Evolutionary conservation across 2,113 vertebrate genomes (phyloP).

Genomic region (Thymallus thymallus): DNA sequence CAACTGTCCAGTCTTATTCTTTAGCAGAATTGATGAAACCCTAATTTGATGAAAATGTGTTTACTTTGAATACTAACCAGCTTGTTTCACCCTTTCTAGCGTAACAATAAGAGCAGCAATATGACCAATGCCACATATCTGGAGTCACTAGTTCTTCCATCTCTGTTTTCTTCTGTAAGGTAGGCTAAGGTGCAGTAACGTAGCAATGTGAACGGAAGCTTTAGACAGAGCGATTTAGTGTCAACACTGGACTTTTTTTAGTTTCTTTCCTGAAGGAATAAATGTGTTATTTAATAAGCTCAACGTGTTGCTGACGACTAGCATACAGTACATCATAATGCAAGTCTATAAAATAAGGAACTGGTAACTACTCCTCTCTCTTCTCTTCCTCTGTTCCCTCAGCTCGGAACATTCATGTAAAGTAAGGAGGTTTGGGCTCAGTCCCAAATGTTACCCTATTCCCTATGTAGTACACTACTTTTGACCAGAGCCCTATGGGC

Average conservation of each 20-base stretch:
- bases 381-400: slow-evolving; percentile 7
- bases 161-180: no score
- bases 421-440: no score
- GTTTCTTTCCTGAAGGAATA: slow-evolving; percentile 26
- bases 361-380: slow-evolving; percentile 25
- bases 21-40: neutral
- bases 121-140: no score
- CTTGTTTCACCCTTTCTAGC: neutral
- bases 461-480: no score
- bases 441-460: no score
- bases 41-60: neutral
- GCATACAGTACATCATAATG: slow-evolving; percentile 60
- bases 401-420: slow-evolving; percentile 20
- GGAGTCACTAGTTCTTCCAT: no score
- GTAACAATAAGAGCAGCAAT: no score
- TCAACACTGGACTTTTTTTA: slow-evolving; percentile 4
- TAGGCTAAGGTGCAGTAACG: no score
- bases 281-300: slow-evolving; percentile 54
- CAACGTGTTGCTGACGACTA: slow-evolving; percentile 65
- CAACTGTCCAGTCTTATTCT: neutral
- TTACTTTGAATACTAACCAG: neutral
- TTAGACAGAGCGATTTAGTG: no score
- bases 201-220: no score
- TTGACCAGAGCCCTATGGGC: no score
- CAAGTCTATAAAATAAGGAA: slow-evolving; percentile 51